A percentile compares a stretch with the other conserved stretches of the same genome.
Evolutionary conservation across 2,113 vertebrate genomes (phyloP).

Genomic region (Helogale parvula): DNA sequence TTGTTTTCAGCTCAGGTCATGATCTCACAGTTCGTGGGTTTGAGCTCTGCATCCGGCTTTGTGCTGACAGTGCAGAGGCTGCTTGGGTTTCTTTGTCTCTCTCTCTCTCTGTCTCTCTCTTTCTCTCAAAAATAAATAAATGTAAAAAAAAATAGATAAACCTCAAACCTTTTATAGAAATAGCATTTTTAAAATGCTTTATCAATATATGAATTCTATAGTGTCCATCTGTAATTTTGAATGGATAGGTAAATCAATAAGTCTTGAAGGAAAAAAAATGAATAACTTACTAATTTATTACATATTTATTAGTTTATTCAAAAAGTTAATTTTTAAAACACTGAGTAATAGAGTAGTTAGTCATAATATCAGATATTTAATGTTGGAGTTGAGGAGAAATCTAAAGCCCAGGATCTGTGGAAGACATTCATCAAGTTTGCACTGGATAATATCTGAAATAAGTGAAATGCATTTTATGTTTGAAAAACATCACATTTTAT

Average conservation of each 20-base stretch:
- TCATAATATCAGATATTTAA: not conserved
- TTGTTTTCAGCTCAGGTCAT: too few species aligned
- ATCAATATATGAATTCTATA: not conserved
- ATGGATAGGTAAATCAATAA: not conserved
- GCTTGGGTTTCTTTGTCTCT: too few species aligned
- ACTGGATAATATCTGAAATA: not conserved
- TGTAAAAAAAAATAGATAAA: too few species aligned
- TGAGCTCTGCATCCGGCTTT: too few species aligned
- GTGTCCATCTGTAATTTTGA: not conserved
- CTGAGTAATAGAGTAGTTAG: not conserved
- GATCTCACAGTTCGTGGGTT: too few species aligned
- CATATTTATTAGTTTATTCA: not conserved
- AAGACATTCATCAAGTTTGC: not conserved
- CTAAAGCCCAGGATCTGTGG: not conserved
- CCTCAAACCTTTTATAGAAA: not conserved
- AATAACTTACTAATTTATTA: not conserved
- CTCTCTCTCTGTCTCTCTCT: too few species aligned
- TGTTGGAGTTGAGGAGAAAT: not conserved
- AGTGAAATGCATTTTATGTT: not conserved
- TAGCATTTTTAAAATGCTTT: not conserved
- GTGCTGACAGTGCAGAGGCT: too few species aligned
- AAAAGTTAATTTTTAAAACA: not conserved
- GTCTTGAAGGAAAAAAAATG: not conserved
- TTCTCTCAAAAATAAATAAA: too few species aligned
- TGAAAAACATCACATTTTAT: conserved; percentile 21